Conservation (phyloP, 2,113 vertebrate genomes). For the Ptilonorhynchus violaceus region DNA sequence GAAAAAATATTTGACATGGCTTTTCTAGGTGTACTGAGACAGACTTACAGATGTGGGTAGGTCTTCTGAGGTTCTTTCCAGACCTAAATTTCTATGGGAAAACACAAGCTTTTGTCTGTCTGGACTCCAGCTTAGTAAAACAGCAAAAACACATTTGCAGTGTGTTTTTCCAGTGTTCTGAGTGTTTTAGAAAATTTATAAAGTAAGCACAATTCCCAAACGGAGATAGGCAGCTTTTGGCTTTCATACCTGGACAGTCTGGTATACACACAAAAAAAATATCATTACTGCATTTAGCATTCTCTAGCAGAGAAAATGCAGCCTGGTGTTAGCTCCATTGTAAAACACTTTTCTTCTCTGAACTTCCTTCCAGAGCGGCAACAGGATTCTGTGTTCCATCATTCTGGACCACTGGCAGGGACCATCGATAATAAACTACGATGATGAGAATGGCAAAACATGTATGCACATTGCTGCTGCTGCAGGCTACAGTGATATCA, state of each 20-base stretch:
- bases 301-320: not conserved
- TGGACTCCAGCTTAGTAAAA: not conserved
- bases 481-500: constrained; percentile 84
- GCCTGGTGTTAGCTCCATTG: not conserved
- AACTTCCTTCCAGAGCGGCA: constrained; percentile 78
- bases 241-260: not conserved
- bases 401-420: constrained; percentile 84
- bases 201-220: not conserved
- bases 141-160: not conserved
- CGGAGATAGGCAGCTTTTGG: not conserved
- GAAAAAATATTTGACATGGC: not conserved
- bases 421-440: constrained; percentile 84
- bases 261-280: not conserved
- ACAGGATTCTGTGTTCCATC: constrained; percentile 81
- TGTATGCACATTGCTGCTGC: constrained; percentile 84
- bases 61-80: not conserved
- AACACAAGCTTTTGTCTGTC: not conserved
- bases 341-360: constrained; percentile 8
- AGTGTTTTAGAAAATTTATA: not conserved
- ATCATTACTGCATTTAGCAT: not conserved
- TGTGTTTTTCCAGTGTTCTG: not conserved
- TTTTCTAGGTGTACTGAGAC: not conserved
- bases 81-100: not conserved
- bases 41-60: not conserved
- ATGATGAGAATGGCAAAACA: constrained; percentile 87